Conservation (phyloP, 2,797 vertebrate genomes). For the Pipistrellus pipistrellus region DNA sequence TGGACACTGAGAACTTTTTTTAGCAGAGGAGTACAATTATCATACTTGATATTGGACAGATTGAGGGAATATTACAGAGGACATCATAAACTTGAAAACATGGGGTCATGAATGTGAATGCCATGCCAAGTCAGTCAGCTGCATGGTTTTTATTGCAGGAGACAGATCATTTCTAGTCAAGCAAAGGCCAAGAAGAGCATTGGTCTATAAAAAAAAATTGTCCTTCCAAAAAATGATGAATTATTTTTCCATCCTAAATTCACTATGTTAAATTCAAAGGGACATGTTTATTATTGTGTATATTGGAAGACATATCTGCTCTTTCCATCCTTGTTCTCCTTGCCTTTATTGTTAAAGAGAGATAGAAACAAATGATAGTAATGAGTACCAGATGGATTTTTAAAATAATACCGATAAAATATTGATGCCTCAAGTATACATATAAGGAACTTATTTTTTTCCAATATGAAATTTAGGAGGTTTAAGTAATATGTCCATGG, state of each 20-base stretch:
- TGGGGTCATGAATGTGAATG: too few species aligned
- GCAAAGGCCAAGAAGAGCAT: constrained; percentile 41
- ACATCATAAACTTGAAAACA: neutral
- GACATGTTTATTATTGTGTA: constrained; percentile 32
- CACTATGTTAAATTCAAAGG: constrained; percentile 53
- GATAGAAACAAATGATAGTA: neutral
- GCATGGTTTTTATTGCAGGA: neutral
- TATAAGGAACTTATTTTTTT: constrained; percentile 20
- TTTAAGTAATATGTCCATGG: constrained; percentile 15
- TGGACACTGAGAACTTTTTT: neutral
- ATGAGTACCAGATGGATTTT: constrained; percentile 11
- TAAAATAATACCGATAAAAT: constrained; percentile 56
- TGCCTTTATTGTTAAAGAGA: neutral
- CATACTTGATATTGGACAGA: neutral
- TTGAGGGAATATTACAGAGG: neutral
- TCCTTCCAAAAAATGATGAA: constrained; percentile 61
- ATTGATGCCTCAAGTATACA: neutral
- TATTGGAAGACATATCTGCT: constrained; percentile 3
- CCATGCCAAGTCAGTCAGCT: neutral
- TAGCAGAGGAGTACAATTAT: neutral
- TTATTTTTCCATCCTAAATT: constrained; percentile 34
- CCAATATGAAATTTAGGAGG: neutral
- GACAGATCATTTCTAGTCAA: neutral
- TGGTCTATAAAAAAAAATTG: constrained; percentile 33
- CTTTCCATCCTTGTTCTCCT: constrained; percentile 30